A percentile compares a stretch with the other conserved stretches of the same genome.
Conservation (phyloP, 2,888 invertebrate genomes). For the Athalia cordata region DNA sequence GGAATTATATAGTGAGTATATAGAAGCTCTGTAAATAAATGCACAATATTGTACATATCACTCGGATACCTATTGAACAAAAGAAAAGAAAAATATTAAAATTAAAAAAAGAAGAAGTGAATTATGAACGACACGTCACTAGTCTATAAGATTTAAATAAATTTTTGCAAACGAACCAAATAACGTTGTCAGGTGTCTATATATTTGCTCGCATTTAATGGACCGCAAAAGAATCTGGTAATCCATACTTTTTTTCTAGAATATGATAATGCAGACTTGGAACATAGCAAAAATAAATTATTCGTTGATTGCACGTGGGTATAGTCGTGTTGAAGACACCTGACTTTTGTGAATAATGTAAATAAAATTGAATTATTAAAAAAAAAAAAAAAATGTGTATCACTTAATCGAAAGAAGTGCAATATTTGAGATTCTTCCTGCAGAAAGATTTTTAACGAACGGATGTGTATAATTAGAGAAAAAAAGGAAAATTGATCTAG, state of each 20-base stretch:
- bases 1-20: not conserved
- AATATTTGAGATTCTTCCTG: no score
- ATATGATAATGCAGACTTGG: not conserved
- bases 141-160: no score
- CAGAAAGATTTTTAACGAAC: no score
- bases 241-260: no score
- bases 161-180: no score
- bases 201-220: no score
- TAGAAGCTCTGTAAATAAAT: conserved; percentile 51
- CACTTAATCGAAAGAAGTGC: not conserved
- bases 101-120: not conserved
- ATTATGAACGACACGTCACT: not conserved
- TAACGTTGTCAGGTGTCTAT: no score
- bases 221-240: no score
- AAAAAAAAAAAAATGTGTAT: not conserved
- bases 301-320: no score
- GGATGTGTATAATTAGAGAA: no score
- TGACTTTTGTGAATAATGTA: conserved; percentile 31
- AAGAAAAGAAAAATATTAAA: not conserved
- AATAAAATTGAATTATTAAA: conserved; percentile 20
- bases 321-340: not conserved
- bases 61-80: conserved; percentile 36
- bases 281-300: not conserved
- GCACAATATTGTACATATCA: conserved; percentile 56
- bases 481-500: no score